Evolutionary conservation across 2,888 invertebrate species (phyloP).

Genomic region (Drosophila antonietae): DNA sequence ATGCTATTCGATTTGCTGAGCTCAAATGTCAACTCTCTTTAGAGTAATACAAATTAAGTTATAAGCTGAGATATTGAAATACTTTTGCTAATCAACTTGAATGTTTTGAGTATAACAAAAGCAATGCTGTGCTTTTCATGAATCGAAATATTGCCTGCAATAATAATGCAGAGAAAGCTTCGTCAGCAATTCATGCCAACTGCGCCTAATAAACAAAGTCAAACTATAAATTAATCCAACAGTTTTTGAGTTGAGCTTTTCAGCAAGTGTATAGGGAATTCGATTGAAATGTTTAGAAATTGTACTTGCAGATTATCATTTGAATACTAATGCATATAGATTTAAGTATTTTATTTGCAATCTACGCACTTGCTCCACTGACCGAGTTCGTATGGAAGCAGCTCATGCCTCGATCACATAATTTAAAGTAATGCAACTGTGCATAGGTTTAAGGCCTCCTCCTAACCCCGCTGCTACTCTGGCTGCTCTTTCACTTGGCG

Average conservation of each 20-base stretch:
- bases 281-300: conserved; percentile 6
- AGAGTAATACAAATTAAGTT: background rate
- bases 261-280: conserved; percentile 28
- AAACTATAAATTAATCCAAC: background rate
- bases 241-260: background rate
- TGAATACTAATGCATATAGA: conserved; percentile 14
- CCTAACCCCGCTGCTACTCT: background rate
- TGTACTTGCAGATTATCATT: conserved; percentile 30
- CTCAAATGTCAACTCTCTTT: background rate
- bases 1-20: background rate
- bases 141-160: too few relatives aligned
- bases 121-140: too few relatives aligned
- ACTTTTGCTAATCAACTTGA: background rate
- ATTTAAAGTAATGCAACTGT: conserved; percentile 46
- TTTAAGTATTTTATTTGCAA: conserved; percentile 28
- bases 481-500: background rate
- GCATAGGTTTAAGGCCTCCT: background rate
- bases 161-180: too few relatives aligned
- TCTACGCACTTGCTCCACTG: conserved; percentile 67
- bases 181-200: background rate
- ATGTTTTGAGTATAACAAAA: too few relatives aligned
- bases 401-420: conserved; percentile 65
- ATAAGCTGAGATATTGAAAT: background rate
- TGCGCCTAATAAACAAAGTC: background rate
- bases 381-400: conserved; percentile 50